Percentiles rank a stretch among this genome's conserved stretches.
phyloP scores from a whole-genome alignment of 2,888 invertebrate species.

The Amiota communis region DNA sequence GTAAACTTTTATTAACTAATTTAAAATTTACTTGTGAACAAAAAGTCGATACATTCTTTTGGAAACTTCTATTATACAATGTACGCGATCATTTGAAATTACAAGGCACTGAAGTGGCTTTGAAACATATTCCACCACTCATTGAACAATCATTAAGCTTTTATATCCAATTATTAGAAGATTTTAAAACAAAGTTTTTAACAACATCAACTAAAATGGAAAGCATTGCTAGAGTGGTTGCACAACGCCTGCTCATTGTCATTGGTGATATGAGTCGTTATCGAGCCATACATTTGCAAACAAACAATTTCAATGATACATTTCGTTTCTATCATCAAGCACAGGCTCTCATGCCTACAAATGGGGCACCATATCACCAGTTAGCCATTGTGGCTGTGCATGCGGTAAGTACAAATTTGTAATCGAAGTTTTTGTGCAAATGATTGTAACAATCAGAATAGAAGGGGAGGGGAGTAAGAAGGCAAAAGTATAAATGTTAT shows the following conservation, averaged over 20 bases:
- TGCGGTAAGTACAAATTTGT: conserved; percentile 53
- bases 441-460: too few relatives aligned
- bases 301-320: conserved; percentile 74
- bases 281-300: conserved; percentile 78
- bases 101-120: conserved; percentile 77
- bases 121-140: conserved; percentile 75
- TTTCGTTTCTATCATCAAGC: conserved; percentile 94
- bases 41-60: conserved; percentile 91
- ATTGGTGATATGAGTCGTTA: conserved; percentile 95
- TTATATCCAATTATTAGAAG: conserved; percentile 83
- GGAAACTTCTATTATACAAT: conserved; percentile 92
- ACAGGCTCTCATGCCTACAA: conserved; percentile 93
- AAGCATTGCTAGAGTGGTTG: conserved; percentile 85
- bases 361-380: conserved; percentile 96
- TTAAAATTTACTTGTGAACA: conserved; percentile 89
- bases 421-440: too few relatives aligned
- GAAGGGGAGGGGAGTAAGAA: too few relatives aligned
- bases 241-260: conserved; percentile 90
- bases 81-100: conserved; percentile 88
- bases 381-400: conserved; percentile 90
- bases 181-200: conserved; percentile 83
- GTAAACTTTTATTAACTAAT: conserved; percentile 82
- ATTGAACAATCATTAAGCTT: conserved; percentile 87
- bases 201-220: conserved; percentile 74
- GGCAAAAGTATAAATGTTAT: too few relatives aligned